Percentiles rank a stretch among this genome's conserved stretches.
These are phyloP conservation scores for Atta colombica DNA, from an alignment of 1,140 invertebrate species.

Conservation along the genomic window DNA sequence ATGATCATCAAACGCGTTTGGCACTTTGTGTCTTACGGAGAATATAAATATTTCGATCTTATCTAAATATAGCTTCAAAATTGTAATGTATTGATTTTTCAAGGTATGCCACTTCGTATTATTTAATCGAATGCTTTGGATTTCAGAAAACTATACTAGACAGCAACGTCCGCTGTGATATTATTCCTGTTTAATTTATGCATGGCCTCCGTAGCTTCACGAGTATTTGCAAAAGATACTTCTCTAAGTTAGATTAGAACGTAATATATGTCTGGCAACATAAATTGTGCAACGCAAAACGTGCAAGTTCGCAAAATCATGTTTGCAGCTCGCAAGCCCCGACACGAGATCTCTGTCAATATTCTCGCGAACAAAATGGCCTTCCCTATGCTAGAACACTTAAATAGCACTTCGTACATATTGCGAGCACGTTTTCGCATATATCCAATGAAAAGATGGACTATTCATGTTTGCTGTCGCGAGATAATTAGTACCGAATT, in stretches of 20 bases:
- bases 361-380: conserved; percentile 57
- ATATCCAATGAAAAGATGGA: background rate
- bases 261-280: conserved; percentile 54
- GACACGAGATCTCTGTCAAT: conserved; percentile 67
- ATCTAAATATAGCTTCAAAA: background rate
- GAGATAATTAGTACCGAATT: conserved; percentile 35
- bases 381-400: conserved; percentile 48
- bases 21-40: background rate
- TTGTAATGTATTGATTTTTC: background rate
- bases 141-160: conserved; percentile 12
- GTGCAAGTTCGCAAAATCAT: conserved; percentile 63
- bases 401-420: conserved; percentile 58
- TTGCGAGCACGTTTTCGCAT: conserved; percentile 50
- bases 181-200: conserved; percentile 46
- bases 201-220: conserved; percentile 18
- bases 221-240: conserved; percentile 47
- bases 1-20: background rate
- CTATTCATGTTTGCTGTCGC: conserved; percentile 13
- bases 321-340: conserved; percentile 50
- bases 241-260: conserved; percentile 40
- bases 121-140: background rate
- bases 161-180: background rate
- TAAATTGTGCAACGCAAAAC: conserved; percentile 21
- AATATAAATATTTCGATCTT: conserved; percentile 9
- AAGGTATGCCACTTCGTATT: background rate